Conservation (phyloP, 2,797 vertebrate genomes). For the Phylloscopus collybita region DNA sequence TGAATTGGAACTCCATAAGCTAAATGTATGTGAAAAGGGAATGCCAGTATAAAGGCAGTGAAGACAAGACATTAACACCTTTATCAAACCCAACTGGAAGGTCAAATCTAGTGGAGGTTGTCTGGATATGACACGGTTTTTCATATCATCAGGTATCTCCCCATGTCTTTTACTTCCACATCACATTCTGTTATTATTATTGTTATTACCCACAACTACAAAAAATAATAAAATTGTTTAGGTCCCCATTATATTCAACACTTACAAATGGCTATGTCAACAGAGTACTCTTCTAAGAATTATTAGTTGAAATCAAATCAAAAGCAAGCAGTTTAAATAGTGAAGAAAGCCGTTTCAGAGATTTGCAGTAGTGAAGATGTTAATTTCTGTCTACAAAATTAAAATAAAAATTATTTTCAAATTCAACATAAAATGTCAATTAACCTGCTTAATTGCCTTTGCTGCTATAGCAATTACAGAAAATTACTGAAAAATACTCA, state of each 20-base stretch:
- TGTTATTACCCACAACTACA: neutral
- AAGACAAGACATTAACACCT: neutral
- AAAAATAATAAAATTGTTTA: neutral
- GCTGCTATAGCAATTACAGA: neutral
- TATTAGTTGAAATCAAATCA: neutral
- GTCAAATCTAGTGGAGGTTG: neutral
- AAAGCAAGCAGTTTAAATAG: neutral
- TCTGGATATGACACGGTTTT: fast-evolving
- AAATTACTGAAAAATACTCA: neutral
- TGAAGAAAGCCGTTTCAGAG: neutral
- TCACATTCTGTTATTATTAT: neutral
- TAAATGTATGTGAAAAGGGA: neutral
- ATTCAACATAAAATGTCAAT: neutral
- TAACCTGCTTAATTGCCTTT: neutral
- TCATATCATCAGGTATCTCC: neutral
- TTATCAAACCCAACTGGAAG: neutral
- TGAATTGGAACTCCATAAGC: neutral
- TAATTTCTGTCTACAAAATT: neutral
- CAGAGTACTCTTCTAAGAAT: neutral
- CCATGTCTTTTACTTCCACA: neutral
- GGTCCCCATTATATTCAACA: neutral
- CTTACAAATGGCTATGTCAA: neutral
- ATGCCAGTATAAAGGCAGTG: neutral
- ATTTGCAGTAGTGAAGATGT: neutral
- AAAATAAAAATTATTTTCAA: neutral